Evolutionary conservation across 2,888 invertebrate species (phyloP), one percentile per base, ranked within the genome.

Genomic region (Nephrotoma guestfalica): DNA sequence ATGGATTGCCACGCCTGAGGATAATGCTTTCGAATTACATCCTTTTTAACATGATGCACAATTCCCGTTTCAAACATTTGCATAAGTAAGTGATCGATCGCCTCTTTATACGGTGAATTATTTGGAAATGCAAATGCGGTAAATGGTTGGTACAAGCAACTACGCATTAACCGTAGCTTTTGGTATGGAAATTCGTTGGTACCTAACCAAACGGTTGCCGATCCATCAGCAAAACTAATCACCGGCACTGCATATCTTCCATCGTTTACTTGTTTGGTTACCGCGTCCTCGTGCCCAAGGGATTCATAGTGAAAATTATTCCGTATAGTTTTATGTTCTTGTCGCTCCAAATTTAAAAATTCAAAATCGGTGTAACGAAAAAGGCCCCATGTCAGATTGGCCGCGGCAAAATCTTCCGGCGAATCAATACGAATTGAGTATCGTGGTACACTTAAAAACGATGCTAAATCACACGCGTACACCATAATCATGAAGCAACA

Each of bases 31-130:
- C 13, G 40, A 7, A 86, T 41, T 41, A 18, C 51, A n/a, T 15
- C n/a, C 43, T 57, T 13, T n/a, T 40, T 51, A 2, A 57, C 18
- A 51, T 41, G 18, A 42, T 57, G 51, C 4, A 57, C 40, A 41
- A 86, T 86, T 57, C 86, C 86, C 57, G 51, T 41, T 15, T 86
- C 86, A 41, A 86, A 86, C 51, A 86, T 86, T n/a, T 41, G 51
- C 6, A 51, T 6, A n/a, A 86, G 57, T 13, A 41, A 41, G 13
- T 13, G 6, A 15, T 86, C 57, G 9, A 86, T 42, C 1, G 57
- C 15, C 1, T 51, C 15, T 86, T 86, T 51, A 11, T 57, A 86
- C n/a, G 86, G 86, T n/a, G 86, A 86, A 86, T 86, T 86, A 41
- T 86, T 40, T 0, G 86, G 86, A 51, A 86, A 86, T 2, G 40